Evolutionary conservation across 1,140 invertebrate genomes (phyloP).

Genomic region (Penaeus chinensis): DNA sequence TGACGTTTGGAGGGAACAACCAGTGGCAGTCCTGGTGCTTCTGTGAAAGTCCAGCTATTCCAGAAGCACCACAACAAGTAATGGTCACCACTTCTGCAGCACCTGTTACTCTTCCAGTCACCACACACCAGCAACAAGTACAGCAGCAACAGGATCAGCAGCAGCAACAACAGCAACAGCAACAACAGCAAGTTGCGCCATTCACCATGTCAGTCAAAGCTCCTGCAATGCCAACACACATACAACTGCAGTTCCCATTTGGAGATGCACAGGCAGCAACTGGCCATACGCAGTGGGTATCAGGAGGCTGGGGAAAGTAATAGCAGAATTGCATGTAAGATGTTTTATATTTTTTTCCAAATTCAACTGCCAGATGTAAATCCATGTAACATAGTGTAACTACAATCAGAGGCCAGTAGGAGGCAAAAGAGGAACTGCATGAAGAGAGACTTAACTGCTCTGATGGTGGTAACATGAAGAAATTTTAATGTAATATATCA

Average conservation of each 20-base stretch:
- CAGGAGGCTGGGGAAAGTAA: constrained; percentile 39
- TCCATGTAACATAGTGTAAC: too few species aligned
- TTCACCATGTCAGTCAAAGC: constrained; percentile 51
- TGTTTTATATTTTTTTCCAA: neutral
- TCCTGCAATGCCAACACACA: constrained; percentile 39
- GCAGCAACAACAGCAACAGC: constrained; percentile 33
- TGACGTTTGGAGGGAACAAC: constrained; percentile 57
- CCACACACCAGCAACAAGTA: constrained; percentile 40
- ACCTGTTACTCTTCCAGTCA: constrained; percentile 34
- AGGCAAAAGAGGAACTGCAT: too few species aligned
- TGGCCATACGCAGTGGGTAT: constrained; percentile 46
- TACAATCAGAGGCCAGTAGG: too few species aligned
- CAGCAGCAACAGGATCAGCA: constrained; percentile 41
- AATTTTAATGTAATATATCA: too few species aligned
- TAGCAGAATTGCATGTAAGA: neutral
- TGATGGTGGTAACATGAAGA: too few species aligned
- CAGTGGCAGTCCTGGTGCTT: constrained; percentile 64
- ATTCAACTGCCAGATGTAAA: neutral
- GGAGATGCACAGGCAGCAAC: constrained; percentile 38
- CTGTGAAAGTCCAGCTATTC: constrained; percentile 57
- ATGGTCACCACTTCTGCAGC: constrained; percentile 40
- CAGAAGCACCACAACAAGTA: constrained; percentile 36
- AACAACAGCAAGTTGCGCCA: constrained; percentile 24
- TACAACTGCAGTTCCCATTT: constrained; percentile 53
- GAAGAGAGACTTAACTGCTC: too few species aligned